phyloP scores from a whole-genome alignment of 1,140 invertebrate species.

The Apis mellifera region Amel_HAv3.1 CM009935.2:10455501-10456000 shows the following conservation, averaged over 20 bases:
- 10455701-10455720: conserved; percentile 88
- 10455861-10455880: conserved; percentile 40
- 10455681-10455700: conserved; percentile 85
- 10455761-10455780: neutral
- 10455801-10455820: conserved; percentile 14
- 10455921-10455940: conserved; percentile 46
- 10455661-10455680: conserved; percentile 84
- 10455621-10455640: conserved; percentile 84
- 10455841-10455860: conserved; percentile 37
- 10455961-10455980: conserved; percentile 59
- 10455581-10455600: neutral
- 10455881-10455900: conserved; percentile 34
- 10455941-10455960: conserved; percentile 43
- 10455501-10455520: too few species aligned
- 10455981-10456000: conserved; percentile 43
- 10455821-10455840: too few species aligned
- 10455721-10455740: conserved; percentile 93
- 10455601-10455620: conserved; percentile 84
- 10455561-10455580: too few species aligned
- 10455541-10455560: too few species aligned
- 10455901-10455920: conserved; percentile 18
- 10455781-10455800: neutral
- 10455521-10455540: too few species aligned
- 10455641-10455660: conserved; percentile 85
- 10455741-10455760: conserved; percentile 88